Conservation (phyloP, 2,888 invertebrate species). For the Adelphocoris suturalis region DNA sequence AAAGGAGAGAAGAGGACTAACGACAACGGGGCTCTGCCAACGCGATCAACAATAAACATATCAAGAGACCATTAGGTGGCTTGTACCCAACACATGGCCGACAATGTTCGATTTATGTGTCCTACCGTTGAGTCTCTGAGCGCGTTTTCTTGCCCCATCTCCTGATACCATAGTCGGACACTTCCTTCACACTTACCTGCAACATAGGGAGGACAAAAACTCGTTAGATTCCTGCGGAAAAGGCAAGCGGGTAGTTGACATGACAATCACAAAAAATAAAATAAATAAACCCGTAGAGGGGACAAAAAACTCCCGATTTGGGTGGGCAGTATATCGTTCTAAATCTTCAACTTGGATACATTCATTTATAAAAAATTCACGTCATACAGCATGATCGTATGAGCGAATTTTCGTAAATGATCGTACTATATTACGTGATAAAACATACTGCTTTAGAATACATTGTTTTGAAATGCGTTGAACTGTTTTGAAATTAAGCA, state of each 20-base stretch:
- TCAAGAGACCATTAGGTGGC: conserved; percentile 72
- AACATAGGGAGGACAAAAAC: conserved; percentile 40
- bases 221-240: conserved; percentile 26
- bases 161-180: neutral
- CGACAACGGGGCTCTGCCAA: conserved; percentile 67
- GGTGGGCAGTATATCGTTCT: too few species aligned
- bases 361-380: too few species aligned
- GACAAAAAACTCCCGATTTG: too few species aligned
- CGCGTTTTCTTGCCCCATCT: neutral
- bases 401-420: too few species aligned
- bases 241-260: neutral
- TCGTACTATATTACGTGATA: too few species aligned
- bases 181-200: conserved; percentile 61
- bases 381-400: too few species aligned
- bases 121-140: conserved; percentile 52
- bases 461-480: too few species aligned
- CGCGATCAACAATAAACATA: conserved; percentile 72
- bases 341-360: too few species aligned
- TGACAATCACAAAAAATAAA: neutral
- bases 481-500: too few species aligned
- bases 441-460: too few species aligned
- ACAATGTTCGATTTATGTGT: conserved; percentile 72
- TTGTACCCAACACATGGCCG: conserved; percentile 71
- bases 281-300: too few species aligned
- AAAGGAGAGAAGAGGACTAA: conserved; percentile 47